Conservation (phyloP, 2,888 invertebrate genomes). For the Monochamus alternatus region DNA sequence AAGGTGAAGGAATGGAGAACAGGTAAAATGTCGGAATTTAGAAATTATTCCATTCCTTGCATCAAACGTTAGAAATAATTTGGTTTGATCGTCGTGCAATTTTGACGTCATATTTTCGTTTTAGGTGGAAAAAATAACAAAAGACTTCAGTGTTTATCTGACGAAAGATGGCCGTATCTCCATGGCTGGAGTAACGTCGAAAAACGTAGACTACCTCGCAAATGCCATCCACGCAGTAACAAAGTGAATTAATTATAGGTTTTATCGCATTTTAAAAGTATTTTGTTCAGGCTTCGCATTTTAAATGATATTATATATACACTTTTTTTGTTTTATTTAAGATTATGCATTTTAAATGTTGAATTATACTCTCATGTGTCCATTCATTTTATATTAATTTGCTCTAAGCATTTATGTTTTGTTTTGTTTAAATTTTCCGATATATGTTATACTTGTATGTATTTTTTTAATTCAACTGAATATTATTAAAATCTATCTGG, state of each 20-base stretch:
- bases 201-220: slow-evolving; percentile 96
- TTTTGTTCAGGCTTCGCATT: slow-evolving; percentile 6
- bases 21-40: too few relatives aligned
- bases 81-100: too few relatives aligned
- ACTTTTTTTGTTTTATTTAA: slow-evolving; percentile 24
- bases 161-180: slow-evolving; percentile 99
- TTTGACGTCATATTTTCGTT: slow-evolving; percentile 58
- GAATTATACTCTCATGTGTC: neutral
- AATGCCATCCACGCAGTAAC: slow-evolving; percentile 95
- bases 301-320: slow-evolving; percentile 14
- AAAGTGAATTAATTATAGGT: slow-evolving; percentile 72
- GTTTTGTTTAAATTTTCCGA: neutral
- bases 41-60: too few relatives aligned
- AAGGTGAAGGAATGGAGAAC: too few relatives aligned
- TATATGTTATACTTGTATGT: neutral
- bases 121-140: slow-evolving; percentile 88
- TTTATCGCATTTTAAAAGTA: neutral
- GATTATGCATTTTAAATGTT: slow-evolving; percentile 7
- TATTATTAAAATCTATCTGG: neutral
- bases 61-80: too few relatives aligned
- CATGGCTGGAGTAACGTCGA: slow-evolving; percentile 95
- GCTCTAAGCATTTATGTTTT: neutral
- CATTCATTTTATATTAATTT: neutral
- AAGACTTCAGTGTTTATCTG: slow-evolving; percentile 93
- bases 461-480: neutral